A percentile compares a stretch with the other conserved stretches of the same genome.
Conservation (phyloP, 2,888 invertebrate genomes). For the Therioaphis trifolii region DNA sequence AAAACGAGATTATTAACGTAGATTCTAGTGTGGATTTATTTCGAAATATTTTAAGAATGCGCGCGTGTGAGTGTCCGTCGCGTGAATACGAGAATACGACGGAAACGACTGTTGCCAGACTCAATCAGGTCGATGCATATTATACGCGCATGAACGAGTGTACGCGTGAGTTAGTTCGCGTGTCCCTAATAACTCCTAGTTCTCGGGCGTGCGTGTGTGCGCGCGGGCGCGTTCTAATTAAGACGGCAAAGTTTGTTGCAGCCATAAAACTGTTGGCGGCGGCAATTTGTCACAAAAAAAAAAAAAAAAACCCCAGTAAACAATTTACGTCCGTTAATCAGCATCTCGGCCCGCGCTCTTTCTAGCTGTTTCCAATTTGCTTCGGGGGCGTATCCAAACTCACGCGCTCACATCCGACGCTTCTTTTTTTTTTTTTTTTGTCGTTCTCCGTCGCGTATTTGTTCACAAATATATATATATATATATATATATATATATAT, state of each 20-base stretch:
- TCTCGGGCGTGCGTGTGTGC: not conserved
- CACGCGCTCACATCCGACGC: not conserved
- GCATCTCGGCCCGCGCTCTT: not conserved
- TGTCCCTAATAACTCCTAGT: not conserved
- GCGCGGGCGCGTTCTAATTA: slow-evolving; percentile 29
- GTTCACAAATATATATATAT: too few relatives aligned
- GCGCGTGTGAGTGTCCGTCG: too few relatives aligned
- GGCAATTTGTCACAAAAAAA: slow-evolving; percentile 51
- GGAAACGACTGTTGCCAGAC: too few relatives aligned
- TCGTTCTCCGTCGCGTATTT: not conserved
- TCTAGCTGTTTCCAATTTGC: slow-evolving; percentile 52
- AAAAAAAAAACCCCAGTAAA: slow-evolving; percentile 10
- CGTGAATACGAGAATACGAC: too few relatives aligned
- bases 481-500: too few relatives aligned
- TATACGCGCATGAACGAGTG: too few relatives aligned
- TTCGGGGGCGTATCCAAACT: not conserved
- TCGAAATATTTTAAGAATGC: too few relatives aligned
- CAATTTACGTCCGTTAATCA: slow-evolving; percentile 57
- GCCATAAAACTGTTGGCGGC: slow-evolving; percentile 38
- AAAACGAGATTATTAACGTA: too few relatives aligned
- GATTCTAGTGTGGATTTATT: too few relatives aligned
- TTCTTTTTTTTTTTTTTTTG: not conserved
- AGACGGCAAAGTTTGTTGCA: slow-evolving; percentile 42
- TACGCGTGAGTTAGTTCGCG: too few relatives aligned
- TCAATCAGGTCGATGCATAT: too few relatives aligned